These are phyloP conservation scores for Lophotriccus pileatus DNA, from an alignment of 2,797 vertebrate species.

Conservation along the genomic window DNA sequence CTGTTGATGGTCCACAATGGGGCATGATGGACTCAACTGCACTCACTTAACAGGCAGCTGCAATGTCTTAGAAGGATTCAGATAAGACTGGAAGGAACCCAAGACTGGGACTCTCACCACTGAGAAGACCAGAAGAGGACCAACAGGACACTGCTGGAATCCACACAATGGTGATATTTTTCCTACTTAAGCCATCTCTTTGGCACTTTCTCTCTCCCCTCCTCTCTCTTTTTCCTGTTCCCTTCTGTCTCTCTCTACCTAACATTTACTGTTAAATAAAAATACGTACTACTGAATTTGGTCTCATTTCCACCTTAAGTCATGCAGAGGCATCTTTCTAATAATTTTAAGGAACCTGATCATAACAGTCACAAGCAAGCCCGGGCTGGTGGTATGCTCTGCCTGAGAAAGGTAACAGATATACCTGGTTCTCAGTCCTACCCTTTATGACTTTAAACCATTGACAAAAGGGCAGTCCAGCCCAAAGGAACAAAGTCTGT, in stretches of 20 bases:
- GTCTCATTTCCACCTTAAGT: background rate
- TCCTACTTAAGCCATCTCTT: background rate
- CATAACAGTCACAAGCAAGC: background rate
- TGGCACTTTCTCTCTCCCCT: background rate
- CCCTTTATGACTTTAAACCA: background rate
- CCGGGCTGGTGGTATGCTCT: rapidly evolving
- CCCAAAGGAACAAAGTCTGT: background rate
- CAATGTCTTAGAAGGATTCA: background rate
- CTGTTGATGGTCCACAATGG: background rate
- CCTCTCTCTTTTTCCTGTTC: background rate
- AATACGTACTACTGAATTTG: background rate
- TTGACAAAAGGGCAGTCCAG: background rate
- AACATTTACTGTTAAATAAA: background rate
- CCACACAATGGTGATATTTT: background rate
- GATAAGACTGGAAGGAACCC: too few species aligned
- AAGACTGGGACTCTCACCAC: background rate
- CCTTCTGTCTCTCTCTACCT: background rate
- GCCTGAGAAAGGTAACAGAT: background rate
- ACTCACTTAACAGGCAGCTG: background rate
- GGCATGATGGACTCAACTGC: background rate
- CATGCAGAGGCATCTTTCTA: background rate
- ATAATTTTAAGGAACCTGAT: background rate
- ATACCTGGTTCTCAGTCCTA: background rate
- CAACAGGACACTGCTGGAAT: background rate
- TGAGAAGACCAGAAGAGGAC: background rate